Evolutionary conservation across 2,888 invertebrate species (phyloP), one percentile per base, ranked within the genome.

Genomic region (Parapristionchus giblindavisi): DNA sequence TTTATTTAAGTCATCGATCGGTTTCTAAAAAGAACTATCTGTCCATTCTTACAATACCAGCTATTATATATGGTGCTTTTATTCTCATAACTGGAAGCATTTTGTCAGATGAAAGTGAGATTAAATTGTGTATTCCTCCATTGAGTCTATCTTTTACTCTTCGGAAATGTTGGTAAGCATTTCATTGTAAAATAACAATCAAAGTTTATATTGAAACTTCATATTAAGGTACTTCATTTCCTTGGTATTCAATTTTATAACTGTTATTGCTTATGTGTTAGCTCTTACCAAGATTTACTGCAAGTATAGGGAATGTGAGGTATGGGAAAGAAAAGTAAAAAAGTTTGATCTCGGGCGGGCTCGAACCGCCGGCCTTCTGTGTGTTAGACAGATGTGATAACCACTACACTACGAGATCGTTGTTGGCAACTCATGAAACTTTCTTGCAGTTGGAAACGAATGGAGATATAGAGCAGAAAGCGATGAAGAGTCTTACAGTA

Each of bases 281-380:
- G 63, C 43, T 4, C 43, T 63, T 43, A 3, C 43, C 14, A 43
- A 43, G 14, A 43, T 63, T 27, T 43, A 43, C 43, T 65, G 43
- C 63, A 65, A 65, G 63, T 43, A 43, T 43, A 43, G 43, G 29
- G 27, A 52, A 24, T 52, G 3, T 52, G 52, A 52, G 21, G 3
- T 4, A n/a, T 52, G 56, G 29, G 27, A n/a, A 29, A 21, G 56
- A 56, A n/a, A n/a, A n/a, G n/a, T n/a, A n/a, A n/a, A n/a, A n/a
- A n/a, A n/a, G n/a, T 77, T 78, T 80, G 80, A 80, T 80, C 79
- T 80, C 80, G 77, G 80, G 80, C 77, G 80, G 80, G 80, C 80
- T 80, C 79, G 79, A 80, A 80, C 80, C 79, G 78, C 80, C 79
- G 80, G 75, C 80, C 81, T 81, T 81, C 81, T 80, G 81, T 80